Percentiles rank a stretch among this genome's conserved stretches.
Evolutionary conservation across 1,140 invertebrate species (phyloP).

Genomic region (Musca vetustissima): DNA sequence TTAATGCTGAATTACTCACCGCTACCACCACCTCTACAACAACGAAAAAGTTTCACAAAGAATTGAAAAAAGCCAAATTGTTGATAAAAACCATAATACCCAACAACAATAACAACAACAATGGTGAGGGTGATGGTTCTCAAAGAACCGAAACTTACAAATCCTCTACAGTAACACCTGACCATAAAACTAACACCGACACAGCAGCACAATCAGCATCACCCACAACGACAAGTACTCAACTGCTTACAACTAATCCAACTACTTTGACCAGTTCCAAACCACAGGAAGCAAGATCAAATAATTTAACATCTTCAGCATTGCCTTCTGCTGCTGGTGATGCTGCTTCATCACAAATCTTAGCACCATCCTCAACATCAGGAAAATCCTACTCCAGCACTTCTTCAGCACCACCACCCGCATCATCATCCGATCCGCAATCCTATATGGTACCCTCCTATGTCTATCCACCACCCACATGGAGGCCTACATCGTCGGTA

Average conservation of each 20-base stretch:
- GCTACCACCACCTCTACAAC: not conserved
- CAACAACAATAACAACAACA: constrained; percentile 14
- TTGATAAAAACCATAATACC: constrained; percentile 45
- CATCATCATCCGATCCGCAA: too few species aligned
- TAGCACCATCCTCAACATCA: not conserved
- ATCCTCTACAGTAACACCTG: not conserved
- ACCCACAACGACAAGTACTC: not conserved
- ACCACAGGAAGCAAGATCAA: not conserved
- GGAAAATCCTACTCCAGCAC: too few species aligned
- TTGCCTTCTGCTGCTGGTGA: not conserved
- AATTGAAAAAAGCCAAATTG: constrained; percentile 52
- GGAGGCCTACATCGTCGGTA: constrained; percentile 24
- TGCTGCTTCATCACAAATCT: not conserved
- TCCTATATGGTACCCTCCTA: not conserved
- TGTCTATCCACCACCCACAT: constrained; percentile 18
- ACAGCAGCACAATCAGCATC: constrained; percentile 25
- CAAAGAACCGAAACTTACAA: too few species aligned
- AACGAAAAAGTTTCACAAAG: constrained; percentile 45
- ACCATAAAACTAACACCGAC: constrained; percentile 2
- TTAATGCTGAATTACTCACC: constrained; percentile 1
- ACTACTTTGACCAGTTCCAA: not conserved
- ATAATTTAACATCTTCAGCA: not conserved
- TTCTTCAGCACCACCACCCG: not conserved
- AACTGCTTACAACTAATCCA: not conserved
- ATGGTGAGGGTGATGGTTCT: not conserved